Evolutionary conservation across 2,797 vertebrate genomes (phyloP).

Genomic region (Benthosema pterotum): DNA sequence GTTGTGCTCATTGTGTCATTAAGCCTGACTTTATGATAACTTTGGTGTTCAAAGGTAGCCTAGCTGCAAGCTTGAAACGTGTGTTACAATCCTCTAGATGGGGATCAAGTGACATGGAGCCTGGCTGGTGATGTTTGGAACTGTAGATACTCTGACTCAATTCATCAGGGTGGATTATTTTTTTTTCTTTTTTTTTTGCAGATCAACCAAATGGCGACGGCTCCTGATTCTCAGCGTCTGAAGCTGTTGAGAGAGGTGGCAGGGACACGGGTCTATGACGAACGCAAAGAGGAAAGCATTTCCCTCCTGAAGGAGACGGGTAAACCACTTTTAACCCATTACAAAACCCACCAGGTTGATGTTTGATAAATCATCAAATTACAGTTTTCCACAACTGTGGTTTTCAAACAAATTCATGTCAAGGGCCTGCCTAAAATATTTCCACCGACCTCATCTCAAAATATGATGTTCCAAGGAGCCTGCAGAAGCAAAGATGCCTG

Average conservation of each 20-base stretch:
- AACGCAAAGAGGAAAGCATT: slow-evolving; percentile 98
- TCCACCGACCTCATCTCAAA: too few species aligned
- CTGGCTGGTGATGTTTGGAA: background rate
- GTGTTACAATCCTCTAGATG: background rate
- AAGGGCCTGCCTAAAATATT: too few species aligned
- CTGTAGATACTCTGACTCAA: background rate
- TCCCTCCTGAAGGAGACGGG: slow-evolving; percentile 99
- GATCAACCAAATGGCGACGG: slow-evolving; percentile 99
- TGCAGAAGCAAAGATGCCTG: too few species aligned
- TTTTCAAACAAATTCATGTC: too few species aligned
- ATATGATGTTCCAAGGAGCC: too few species aligned
- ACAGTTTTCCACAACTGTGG: too few species aligned
- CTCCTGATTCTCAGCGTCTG: slow-evolving; percentile 96
- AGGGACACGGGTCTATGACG: slow-evolving; percentile 96
- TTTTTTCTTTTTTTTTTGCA: slow-evolving; percentile 58
- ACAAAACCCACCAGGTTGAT: too few species aligned
- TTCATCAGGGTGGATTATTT: background rate
- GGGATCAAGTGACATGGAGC: background rate
- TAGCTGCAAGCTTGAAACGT: too few species aligned
- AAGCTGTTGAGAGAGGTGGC: slow-evolving; percentile 96
- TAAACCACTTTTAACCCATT: slow-evolving; percentile 51
- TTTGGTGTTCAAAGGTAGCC: too few species aligned
- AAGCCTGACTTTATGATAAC: too few species aligned
- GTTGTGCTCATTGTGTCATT: too few species aligned
- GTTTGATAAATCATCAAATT: too few species aligned